Evolutionary conservation across 2,888 invertebrate genomes (phyloP).

Genomic region (Unio pictorum): DNA sequence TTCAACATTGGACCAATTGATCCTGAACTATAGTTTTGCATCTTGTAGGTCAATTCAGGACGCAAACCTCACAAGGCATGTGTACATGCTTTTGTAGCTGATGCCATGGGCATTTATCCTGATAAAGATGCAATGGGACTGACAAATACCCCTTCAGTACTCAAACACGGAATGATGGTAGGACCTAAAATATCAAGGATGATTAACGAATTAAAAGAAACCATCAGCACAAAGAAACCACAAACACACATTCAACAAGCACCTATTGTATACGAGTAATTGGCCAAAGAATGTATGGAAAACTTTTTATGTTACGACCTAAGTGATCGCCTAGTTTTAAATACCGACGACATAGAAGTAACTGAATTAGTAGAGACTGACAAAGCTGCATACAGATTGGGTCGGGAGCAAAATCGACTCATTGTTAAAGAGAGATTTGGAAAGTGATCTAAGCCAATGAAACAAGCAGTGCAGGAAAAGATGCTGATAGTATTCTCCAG

Average conservation of each 20-base stretch:
- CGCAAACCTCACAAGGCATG: too few relatives aligned
- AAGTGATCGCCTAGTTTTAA: constrained; percentile 3
- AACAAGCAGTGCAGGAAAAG: constrained; percentile 3
- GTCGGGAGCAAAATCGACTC: constrained; percentile 1
- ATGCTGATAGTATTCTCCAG: neutral
- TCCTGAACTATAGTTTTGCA: too few relatives aligned
- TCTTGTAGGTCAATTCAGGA: too few relatives aligned
- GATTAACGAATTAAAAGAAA: neutral
- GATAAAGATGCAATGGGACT: neutral
- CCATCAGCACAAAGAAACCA: neutral
- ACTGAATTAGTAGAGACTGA: constrained; percentile 4
- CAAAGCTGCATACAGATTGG: neutral
- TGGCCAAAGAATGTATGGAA: constrained; percentile 2
- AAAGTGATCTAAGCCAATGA: neutral
- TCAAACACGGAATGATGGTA: neutral
- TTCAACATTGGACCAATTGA: too few relatives aligned
- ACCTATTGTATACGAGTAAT: neutral
- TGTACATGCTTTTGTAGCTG: too few relatives aligned
- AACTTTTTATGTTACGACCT: constrained; percentile 4
- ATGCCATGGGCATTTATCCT: too few relatives aligned
- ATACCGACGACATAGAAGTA: constrained; percentile 3
- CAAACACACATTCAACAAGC: constrained; percentile 3
- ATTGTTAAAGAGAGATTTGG: constrained; percentile 5
- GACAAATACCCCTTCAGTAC: neutral
- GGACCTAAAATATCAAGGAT: neutral